Conservation (phyloP, 2,797 vertebrate species). For the Hippopotamyrus pictus region DNA sequence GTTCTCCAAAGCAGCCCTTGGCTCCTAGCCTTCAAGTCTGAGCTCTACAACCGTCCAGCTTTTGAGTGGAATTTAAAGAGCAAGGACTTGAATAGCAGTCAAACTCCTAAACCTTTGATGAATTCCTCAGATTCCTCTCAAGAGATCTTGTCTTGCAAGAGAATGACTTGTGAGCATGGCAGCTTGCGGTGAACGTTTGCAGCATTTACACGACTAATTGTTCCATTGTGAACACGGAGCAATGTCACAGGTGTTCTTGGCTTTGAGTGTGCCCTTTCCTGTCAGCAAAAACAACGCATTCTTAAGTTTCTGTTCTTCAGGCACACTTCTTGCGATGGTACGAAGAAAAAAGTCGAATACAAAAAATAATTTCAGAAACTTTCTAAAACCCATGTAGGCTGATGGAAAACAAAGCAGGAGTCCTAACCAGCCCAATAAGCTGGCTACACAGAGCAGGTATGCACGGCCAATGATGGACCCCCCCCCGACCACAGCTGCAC, state of each 20-base stretch:
- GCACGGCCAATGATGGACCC: background rate
- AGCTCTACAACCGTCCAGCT: background rate
- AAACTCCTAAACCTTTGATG: background rate
- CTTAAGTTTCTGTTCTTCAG: background rate
- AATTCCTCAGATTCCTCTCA: background rate
- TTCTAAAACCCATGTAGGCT: background rate
- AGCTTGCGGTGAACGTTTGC: background rate
- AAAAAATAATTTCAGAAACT: background rate
- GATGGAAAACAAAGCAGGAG: background rate
- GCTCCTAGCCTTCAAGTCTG: background rate
- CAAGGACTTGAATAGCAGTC: background rate
- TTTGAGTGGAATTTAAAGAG: background rate
- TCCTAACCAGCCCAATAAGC: background rate
- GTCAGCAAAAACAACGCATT: background rate
- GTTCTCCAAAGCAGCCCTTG: constrained; percentile 22
- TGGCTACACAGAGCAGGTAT: background rate
- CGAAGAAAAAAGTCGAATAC: background rate
- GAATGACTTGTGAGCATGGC: background rate
- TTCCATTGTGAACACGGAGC: background rate
- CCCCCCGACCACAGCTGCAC: background rate
- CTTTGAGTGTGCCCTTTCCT: background rate
- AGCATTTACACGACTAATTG: background rate
- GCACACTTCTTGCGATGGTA: background rate
- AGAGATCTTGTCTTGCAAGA: background rate
- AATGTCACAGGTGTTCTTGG: background rate